Conservation (phyloP, 2,888 invertebrate genomes). For the Lasioglossum malachurum region DNA sequence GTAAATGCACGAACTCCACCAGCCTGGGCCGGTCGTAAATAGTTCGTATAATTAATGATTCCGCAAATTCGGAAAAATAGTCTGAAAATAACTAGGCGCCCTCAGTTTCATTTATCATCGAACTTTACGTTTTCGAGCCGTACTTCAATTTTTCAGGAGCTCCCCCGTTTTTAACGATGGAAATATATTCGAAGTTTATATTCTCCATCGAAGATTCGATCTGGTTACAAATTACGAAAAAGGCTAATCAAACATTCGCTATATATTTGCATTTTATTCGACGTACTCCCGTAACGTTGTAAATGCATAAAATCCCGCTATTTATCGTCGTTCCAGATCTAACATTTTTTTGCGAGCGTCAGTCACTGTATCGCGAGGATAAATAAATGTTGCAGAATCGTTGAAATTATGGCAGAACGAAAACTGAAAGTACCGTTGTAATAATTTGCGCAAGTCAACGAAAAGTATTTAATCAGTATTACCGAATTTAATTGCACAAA, state of each 20-base stretch:
- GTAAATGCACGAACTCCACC: neutral
- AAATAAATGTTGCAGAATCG: neutral
- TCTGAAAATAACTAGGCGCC: neutral
- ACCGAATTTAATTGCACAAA: neutral
- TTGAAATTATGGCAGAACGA: neutral
- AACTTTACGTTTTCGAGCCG: neutral
- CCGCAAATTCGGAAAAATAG: neutral
- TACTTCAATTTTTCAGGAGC: neutral
- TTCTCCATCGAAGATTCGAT: neutral
- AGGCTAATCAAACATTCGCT: neutral
- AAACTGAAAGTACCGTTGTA: neutral
- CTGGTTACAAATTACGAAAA: neutral
- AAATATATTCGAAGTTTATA: neutral
- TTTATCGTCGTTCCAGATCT: slow-evolving; percentile 2
- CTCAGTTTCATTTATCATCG: slow-evolving; percentile 4
- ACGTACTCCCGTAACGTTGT: neutral
- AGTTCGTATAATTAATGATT: slow-evolving; percentile 10
- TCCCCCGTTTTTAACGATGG: neutral
- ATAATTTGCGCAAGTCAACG: too few species aligned
- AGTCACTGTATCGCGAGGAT: neutral
- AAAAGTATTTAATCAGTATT: neutral
- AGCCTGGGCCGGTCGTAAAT: neutral
- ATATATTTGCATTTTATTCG: neutral
- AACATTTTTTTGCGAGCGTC: neutral
- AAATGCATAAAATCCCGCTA: neutral